phyloP scores from a whole-genome alignment of 2,113 vertebrate species.

The Arvicanthis niloticus region DNA sequence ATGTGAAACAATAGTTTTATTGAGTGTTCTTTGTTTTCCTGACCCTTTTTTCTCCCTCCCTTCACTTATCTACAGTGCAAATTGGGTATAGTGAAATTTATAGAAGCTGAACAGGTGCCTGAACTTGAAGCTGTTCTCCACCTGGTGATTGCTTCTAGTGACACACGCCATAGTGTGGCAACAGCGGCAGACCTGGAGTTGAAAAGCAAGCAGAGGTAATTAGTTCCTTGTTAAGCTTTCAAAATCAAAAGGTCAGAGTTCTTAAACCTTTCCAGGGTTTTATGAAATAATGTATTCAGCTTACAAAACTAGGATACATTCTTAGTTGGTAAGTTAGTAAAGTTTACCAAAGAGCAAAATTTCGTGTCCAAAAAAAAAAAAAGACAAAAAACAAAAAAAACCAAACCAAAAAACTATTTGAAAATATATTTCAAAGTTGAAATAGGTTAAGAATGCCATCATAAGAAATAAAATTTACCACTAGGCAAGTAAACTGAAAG shows the following conservation, averaged over 20 bases:
- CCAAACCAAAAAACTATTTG: constrained; percentile 2
- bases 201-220: constrained; percentile 97
- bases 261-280: not conserved
- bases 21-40: constrained; percentile 19
- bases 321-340: not conserved
- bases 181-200: constrained; percentile 98
- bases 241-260: not conserved
- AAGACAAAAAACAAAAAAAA: not conserved
- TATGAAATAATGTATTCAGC: not conserved
- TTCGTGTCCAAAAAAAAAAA: constrained; percentile 38
- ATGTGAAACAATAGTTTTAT: not conserved
- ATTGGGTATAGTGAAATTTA: constrained; percentile 98
- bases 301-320: not conserved
- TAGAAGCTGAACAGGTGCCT: constrained; percentile 97
- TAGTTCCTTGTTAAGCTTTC: not conserved
- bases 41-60: constrained; percentile 8
- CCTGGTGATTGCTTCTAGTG: constrained; percentile 97
- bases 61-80: constrained; percentile 91
- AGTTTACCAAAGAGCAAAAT: constrained; percentile 22
- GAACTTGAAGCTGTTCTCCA: constrained; percentile 97
- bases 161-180: constrained; percentile 97
- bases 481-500: constrained; percentile 23
- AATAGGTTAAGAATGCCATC: not conserved
- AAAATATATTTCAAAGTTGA: constrained; percentile 1
- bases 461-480: not conserved